Percentiles rank a stretch among this genome's conserved stretches.
Evolutionary conservation across 2,888 invertebrate genomes (phyloP).

Genomic region (Diaphora mendica): DNA sequence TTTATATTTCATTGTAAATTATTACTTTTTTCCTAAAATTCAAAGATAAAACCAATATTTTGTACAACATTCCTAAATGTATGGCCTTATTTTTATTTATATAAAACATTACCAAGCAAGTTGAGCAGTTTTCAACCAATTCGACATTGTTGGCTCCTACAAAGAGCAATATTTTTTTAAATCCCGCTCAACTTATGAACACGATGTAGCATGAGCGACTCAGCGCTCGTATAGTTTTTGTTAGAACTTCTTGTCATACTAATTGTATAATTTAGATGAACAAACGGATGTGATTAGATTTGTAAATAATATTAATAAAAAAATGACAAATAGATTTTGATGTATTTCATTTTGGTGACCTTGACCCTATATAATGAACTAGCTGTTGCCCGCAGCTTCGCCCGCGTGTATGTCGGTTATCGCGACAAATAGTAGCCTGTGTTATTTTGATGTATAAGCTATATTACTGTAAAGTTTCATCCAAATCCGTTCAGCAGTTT

Average conservation of each 20-base stretch:
- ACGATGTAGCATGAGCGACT: slow-evolving; percentile 42
- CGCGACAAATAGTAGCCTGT: too few species aligned
- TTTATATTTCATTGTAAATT: neutral
- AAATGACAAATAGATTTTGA: slow-evolving; percentile 61
- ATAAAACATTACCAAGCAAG: too few species aligned
- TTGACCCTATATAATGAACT: neutral
- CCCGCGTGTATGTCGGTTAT: too few species aligned
- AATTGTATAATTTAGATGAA: slow-evolving; percentile 75
- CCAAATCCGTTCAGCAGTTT: too few species aligned
- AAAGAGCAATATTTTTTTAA: neutral
- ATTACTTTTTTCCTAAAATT: neutral
- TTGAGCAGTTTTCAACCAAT: too few species aligned
- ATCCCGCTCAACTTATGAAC: neutral
- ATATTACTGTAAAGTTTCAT: too few species aligned
- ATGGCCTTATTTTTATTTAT: neutral
- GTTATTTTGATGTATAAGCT: too few species aligned
- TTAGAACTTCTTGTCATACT: slow-evolving; percentile 63
- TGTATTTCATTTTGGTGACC: slow-evolving; percentile 26
- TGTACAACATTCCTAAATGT: neutral
- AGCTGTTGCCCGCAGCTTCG: too few species aligned
- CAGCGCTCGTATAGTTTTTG: slow-evolving; percentile 60
- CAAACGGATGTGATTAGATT: slow-evolving; percentile 84
- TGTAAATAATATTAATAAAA: slow-evolving; percentile 84
- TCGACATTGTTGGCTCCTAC: neutral
- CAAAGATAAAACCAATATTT: too few species aligned